Evolutionary conservation across 2,113 vertebrate genomes (phyloP), one percentile per base, ranked within the genome.

Genomic region (Hippocampus guttulatus): DNA sequence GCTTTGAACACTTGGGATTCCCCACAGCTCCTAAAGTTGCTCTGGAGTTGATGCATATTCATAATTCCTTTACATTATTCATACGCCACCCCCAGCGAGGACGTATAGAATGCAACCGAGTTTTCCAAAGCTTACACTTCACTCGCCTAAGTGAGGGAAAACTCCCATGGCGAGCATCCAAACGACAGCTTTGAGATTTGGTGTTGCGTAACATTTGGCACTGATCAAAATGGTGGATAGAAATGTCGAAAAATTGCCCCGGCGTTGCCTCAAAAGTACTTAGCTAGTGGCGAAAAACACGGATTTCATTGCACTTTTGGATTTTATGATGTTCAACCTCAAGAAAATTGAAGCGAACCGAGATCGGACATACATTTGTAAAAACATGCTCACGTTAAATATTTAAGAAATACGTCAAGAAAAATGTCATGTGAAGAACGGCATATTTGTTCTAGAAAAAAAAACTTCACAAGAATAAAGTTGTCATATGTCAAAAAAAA

Each of bases 191-290:
- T 61, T 61, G 58, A 61, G 27, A 27, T 58, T 58, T 58, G 55
- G 23, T 64, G 79, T 86, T 86, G 82, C 69, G 74, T 76, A 87
- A 87, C 75, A 70, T 84, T 74, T 68, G 70, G 58, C 15, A 8
- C 16, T 18, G 15, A 61, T 33, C 58, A 61, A 30, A 61, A 54
- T n/a, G 52, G 52, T n/a, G 52, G 52, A n/a, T 21, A n/a, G 52
- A 23, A 23, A 38, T 30, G 6, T 38, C 18, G 33, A 62, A 38
- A 38, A 12, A 21, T 38, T 45, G 60, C 18, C 8, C 30, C 21
- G 30, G 60, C 60, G 10, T 3, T 21, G 60, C 27, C 18, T 38
- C 30, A 38, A 62, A 60, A 5, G 1, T 18, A 38, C 33, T 12
- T 11, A 1, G 2, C 14, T 30, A 14, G 25, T 14, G 49, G 49